Base-by-base conservation (phyloP, 2,888 invertebrate genomes). In the Anorthoa munda region DNA sequence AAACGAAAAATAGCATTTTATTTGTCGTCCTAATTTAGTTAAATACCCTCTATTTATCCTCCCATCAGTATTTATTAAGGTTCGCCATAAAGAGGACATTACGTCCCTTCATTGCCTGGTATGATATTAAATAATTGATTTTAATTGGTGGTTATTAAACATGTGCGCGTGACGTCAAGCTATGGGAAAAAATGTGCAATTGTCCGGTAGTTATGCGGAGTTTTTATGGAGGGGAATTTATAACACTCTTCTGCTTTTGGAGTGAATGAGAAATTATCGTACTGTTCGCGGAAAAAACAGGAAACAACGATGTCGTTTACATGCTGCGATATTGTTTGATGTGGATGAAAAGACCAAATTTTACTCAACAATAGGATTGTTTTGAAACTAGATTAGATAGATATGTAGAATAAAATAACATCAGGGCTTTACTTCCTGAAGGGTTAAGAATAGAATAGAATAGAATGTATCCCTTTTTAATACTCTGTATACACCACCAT, bases 141-240 rank as follows among this genome's bases (percentile, higher is more conserved):
- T 92, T 93, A 95, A 95, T 95, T 95, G 93, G 87, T 79, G 81
- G 90, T 92, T 90, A 95, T 95, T 94, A 95, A 92, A 92, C 93
- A 92, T 92, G 90, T 91, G 92, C 85, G 87, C 85, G 84, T 17
- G 85, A 77, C 79, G 84, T 82, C 87, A 84, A 26, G 59, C 86
- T 89, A 89, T 90, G 91, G 90, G 92, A 91, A 93, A 79, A 90
- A 90, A 88, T 89, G 77, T 86, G 84, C 88, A 88, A 86, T 78
- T 85, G 80, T 82, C 68, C 71, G 58, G 66, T 77, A 70, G 66
- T 66, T 18, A 71, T 75, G 61, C 67, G 66, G 66, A 67, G 59
- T 13, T 64, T 64, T 59, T 75, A 59, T 71, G 45, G 51, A 9
- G 39, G 26, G 56, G n/a, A 39, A 15, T 39, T 26, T 51, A n/a